Conservation (phyloP, 2,113 vertebrate species). For the Hystrix cristata region DNA sequence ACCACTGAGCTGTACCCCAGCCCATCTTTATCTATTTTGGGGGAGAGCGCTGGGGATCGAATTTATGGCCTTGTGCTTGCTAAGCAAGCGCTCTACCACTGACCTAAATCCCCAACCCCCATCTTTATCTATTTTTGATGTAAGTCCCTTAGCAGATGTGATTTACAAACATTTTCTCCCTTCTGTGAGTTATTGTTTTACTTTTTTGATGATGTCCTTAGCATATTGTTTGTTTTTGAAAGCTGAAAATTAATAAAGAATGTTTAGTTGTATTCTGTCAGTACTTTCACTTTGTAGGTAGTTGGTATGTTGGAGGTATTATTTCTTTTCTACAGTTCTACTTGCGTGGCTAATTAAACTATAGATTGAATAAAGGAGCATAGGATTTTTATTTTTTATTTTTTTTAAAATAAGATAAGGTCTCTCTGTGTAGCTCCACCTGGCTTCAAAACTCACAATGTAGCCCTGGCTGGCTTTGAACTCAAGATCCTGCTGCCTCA, state of each 20-base stretch:
- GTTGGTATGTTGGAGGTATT: background rate
- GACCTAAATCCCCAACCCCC: too few relatives aligned
- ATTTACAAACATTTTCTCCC: background rate
- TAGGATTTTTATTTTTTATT: background rate
- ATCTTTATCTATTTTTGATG: background rate
- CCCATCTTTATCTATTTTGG: background rate
- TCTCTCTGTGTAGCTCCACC: background rate
- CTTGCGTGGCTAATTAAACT: background rate
- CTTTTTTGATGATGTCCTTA: background rate
- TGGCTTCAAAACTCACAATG: background rate
- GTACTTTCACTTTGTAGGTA: background rate
- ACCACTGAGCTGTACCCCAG: fast-evolving
- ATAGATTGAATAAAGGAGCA: background rate
- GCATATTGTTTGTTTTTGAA: background rate
- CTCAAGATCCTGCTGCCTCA: background rate
- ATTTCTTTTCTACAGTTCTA: background rate
- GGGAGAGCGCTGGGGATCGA: too few relatives aligned
- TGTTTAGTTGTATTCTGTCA: background rate
- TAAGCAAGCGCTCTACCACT: too few relatives aligned
- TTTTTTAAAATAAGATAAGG: background rate
- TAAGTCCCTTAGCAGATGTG: background rate
- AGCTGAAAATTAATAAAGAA: background rate
- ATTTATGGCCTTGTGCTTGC: too few relatives aligned
- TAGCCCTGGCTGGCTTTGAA: background rate
- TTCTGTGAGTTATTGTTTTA: background rate